A percentile compares a stretch with the other conserved stretches of the same genome.
phyloP scores from a whole-genome alignment of 2,797 vertebrate species.

The Leptodactylus fallax region DNA sequence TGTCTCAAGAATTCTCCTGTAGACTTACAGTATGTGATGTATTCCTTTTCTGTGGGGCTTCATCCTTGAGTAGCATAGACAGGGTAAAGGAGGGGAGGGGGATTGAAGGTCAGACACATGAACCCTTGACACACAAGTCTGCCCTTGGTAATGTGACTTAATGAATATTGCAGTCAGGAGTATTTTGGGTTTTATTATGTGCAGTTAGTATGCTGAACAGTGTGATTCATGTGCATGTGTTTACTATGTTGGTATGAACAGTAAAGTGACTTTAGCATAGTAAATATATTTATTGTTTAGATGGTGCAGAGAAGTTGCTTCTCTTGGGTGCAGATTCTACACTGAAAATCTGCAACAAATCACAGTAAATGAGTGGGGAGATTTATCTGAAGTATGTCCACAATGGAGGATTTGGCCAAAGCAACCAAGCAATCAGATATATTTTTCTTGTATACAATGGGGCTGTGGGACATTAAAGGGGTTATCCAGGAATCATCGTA shows the following conservation, averaged over 20 bases:
- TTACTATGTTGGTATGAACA: background rate
- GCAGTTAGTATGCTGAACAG: background rate
- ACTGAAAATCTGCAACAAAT: too few species aligned
- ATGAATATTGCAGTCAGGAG: background rate
- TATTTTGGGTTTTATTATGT: background rate
- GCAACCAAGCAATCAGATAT: too few species aligned
- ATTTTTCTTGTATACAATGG: background rate
- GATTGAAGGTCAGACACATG: conserved; percentile 17
- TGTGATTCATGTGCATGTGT: background rate
- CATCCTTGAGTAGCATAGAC: background rate
- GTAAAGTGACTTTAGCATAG: background rate
- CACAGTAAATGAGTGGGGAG: background rate
- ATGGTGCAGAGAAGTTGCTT: background rate
- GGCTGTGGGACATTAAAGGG: background rate
- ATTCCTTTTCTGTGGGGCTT: background rate
- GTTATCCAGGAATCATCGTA: too few species aligned
- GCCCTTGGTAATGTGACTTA: conserved; percentile 18
- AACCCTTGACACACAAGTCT: conserved; percentile 15
- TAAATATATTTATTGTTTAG: background rate
- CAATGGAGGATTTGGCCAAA: too few species aligned
- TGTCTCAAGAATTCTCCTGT: background rate
- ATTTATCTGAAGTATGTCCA: background rate
- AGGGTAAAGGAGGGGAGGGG: background rate
- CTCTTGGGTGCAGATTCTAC: background rate
- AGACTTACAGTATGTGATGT: background rate